A percentile compares a stretch with the other conserved stretches of the same genome.
phyloP scores from a whole-genome alignment of 1,140 invertebrate species.

The Mamestra configurata region DNA sequence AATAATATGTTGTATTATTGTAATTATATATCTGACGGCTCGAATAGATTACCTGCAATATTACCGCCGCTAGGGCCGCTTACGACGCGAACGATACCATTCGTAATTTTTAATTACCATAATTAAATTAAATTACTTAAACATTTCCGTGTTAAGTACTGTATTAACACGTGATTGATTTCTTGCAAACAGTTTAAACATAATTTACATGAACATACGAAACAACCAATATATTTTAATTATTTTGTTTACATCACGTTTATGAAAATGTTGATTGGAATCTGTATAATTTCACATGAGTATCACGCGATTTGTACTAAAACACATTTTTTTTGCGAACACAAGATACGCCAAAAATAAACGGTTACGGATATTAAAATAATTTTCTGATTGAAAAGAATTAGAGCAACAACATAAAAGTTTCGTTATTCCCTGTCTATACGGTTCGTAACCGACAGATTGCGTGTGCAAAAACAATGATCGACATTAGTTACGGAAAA shows the following conservation, averaged over 20 bases:
- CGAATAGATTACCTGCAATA: constrained; percentile 24
- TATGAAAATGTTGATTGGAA: not conserved
- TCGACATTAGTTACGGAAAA: constrained; percentile 64
- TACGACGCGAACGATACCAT: constrained; percentile 3
- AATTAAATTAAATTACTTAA: constrained; percentile 20
- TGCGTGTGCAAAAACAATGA: constrained; percentile 77
- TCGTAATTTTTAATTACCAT: constrained; percentile 32
- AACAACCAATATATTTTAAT: not conserved
- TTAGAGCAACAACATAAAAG: constrained; percentile 60
- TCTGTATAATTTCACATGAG: not conserved
- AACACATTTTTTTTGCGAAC: not conserved
- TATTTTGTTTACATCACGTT: constrained; percentile 11
- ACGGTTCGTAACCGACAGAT: constrained; percentile 68
- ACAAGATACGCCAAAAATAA: constrained; percentile 33
- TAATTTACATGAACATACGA: constrained; percentile 20
- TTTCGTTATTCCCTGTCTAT: constrained; percentile 60
- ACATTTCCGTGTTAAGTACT: constrained; percentile 21
- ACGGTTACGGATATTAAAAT: constrained; percentile 59
- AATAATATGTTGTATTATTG: constrained; percentile 3
- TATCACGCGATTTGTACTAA: constrained; percentile 4
- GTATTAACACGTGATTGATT: constrained; percentile 18
- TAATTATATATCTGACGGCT: not conserved
- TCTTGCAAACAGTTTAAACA: constrained; percentile 14
- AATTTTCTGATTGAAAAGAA: constrained; percentile 67
- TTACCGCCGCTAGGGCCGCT: not conserved